A percentile compares a stretch with the other conserved stretches of the same genome.
Conservation (phyloP, 2,888 invertebrate species). For the Chorisops tibialis region DNA sequence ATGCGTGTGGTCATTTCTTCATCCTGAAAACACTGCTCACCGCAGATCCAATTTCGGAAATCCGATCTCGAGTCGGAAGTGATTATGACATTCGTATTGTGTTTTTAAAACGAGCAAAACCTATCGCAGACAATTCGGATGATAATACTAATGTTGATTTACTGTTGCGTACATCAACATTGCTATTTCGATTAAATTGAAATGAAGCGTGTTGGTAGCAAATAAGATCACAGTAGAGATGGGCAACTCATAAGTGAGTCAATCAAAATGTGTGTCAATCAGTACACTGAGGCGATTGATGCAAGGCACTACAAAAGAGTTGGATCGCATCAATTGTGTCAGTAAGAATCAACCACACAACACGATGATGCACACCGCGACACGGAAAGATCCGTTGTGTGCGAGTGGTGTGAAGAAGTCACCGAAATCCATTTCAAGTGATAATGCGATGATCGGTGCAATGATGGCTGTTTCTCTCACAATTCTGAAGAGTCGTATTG, state of each 20-base stretch:
- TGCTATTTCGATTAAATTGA: slow-evolving; percentile 39
- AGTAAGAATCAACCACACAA: too few relatives aligned
- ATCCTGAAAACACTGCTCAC: slow-evolving; percentile 67
- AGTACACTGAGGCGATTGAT: background rate
- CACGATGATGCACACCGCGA: slow-evolving; percentile 76
- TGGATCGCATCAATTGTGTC: too few relatives aligned
- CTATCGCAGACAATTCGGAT: slow-evolving; percentile 38
- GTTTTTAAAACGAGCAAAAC: slow-evolving; percentile 44
- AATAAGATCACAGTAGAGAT: background rate
- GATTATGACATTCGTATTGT: slow-evolving; percentile 69
- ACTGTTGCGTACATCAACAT: slow-evolving; percentile 42
- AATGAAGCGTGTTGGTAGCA: slow-evolving; percentile 25
- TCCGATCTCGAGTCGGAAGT: slow-evolving; percentile 79
- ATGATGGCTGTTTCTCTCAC: too few relatives aligned
- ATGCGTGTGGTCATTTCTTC: slow-evolving; percentile 73
- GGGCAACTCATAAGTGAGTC: background rate
- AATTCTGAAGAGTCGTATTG: too few relatives aligned
- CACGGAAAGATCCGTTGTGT: too few relatives aligned
- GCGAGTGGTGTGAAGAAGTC: too few relatives aligned
- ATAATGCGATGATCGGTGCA: too few relatives aligned
- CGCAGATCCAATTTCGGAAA: slow-evolving; percentile 69
- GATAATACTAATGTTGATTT: slow-evolving; percentile 37
- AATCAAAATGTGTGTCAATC: too few relatives aligned
- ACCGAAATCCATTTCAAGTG: too few relatives aligned
- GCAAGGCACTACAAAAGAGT: too few relatives aligned